These are phyloP conservation scores for Malurus splendens DNA, from an alignment of 2,797 vertebrate species.

Conservation along the genomic window DNA sequence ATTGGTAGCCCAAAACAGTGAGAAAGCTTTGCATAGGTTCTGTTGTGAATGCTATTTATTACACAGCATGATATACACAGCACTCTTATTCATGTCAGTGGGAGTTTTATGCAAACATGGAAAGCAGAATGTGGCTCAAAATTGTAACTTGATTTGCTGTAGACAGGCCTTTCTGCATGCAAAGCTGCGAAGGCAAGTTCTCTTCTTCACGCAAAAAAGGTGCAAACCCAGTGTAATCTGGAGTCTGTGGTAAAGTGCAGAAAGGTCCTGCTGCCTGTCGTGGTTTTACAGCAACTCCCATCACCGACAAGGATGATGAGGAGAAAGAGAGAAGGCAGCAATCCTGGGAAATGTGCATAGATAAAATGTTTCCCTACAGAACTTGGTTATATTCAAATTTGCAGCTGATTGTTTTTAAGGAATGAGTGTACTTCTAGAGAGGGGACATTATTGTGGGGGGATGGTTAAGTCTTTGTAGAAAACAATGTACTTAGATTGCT, in stretches of 20 bases:
- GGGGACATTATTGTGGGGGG: not conserved
- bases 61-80: constrained; percentile 65
- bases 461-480: not conserved
- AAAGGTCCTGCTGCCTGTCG: constrained; percentile 6
- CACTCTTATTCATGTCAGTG: constrained; percentile 65
- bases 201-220: constrained; percentile 40
- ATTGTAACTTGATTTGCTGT: constrained; percentile 56
- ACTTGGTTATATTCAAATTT: constrained; percentile 19
- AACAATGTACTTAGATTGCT: not conserved
- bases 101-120: constrained; percentile 64
- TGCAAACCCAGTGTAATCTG: constrained; percentile 1
- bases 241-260: not conserved
- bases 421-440: not conserved
- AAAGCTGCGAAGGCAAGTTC: constrained; percentile 35
- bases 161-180: constrained; percentile 53
- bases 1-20: constrained; percentile 57
- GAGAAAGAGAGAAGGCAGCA: not conserved
- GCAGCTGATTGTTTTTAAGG: constrained; percentile 15
- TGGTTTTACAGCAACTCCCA: constrained; percentile 12
- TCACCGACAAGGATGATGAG: not conserved
- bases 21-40: constrained; percentile 63
- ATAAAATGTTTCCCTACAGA: not conserved
- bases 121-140: constrained; percentile 58
- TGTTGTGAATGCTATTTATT: constrained; percentile 66
- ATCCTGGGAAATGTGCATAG: not conserved